Base-by-base conservation (phyloP, 1,140 invertebrate species). In the Tetramorium simillimum region DNA sequence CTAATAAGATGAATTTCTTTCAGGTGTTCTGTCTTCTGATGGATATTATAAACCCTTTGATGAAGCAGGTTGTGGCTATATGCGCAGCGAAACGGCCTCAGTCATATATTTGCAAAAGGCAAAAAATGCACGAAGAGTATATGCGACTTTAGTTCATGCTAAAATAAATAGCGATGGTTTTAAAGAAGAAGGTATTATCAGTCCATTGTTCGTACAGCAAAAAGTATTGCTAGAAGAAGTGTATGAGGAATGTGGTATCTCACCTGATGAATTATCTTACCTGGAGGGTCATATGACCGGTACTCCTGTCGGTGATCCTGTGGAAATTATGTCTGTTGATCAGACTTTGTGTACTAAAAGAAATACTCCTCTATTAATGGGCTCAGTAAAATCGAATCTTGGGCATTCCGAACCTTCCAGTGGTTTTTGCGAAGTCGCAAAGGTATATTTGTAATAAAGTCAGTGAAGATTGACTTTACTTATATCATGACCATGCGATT, bases 211-310 rank as follows among this genome's bases (percentile, higher is more conserved):
- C 28, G 95, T 97, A 24, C 96, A 98, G 67, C 99, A 99, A 94
- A 97, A 97, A 87, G 95, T 96, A 80, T 95, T 99, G 0, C 94
- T 99, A 0, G 94, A 96, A 33, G 97, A 99, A 92, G 97, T 99
- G 90, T 99, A 43, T 9, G 40, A 9, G 28, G 28, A 33, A 33
- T 33, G 28, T 33, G 28, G 28, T 33, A 33, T 33, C 28, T 33
- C 28, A 33, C 40, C 40, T 43, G 9, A 6, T 43, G 5, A 43
- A 43, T 43, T 43, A 43, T 96, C 96, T 43, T 99, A 97, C 92
- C 95, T 99, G 18, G 99, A 99, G 94, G 98, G 98, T 81, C 99
- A 99, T 93, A 99, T 98, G 63, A 99, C 99, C 43, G 97, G 97
- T 69, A 97, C 98, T 1, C 95, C 95, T 88, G 97, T 97, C 0